Base-by-base conservation (phyloP, 2,888 invertebrate species). In the Xanthia icteritia region DNA sequence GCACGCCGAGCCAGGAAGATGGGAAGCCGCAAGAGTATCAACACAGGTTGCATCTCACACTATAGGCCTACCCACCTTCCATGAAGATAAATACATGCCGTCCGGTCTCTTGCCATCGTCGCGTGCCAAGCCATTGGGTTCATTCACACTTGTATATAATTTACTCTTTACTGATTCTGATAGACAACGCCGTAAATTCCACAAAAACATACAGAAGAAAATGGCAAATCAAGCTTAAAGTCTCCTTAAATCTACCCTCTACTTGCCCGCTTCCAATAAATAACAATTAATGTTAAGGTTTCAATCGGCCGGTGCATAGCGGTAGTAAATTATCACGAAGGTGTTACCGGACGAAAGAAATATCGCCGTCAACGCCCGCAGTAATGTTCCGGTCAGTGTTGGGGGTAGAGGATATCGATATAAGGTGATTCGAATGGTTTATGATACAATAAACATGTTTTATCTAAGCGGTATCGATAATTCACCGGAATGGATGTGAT, bases 281-380 rank as follows among this genome's bases (percentile, higher is more conserved):
- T 94, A 92, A 93, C 92, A 94, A 94, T 95, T 93, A 94, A 91
- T 91, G 90, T 89, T 89, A 90, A 93, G 89, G 90, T 94, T 95
- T 94, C 94, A 95, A 95, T 94, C 93, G 91, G 86, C 83, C 86
- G 85, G 82, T 87, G 89, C 88, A 79, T 85, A 91, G 89, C 86
- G 84, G 92, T 61, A 84, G 75, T 93, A 92, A 94, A 92, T 92
- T 92, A 92, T 89, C 87, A 85, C 86, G 90, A 89, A 91, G 90
- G 91, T 89, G 90, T 84, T 92, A 90, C 91, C 91, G 93, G 92
- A 88, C 91, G 89, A 95, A 95, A 96, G 95, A 96, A 96, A 95
- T 96, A 96, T 95, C 88, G 92, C 94, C 91, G 89, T 93, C 93
- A 92, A 91, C 94, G 90, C 89, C 86, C 90, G 89, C 88, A 87